Conservation (phyloP, 1,140 invertebrate species). For the Drosophila ogumai region DNA sequence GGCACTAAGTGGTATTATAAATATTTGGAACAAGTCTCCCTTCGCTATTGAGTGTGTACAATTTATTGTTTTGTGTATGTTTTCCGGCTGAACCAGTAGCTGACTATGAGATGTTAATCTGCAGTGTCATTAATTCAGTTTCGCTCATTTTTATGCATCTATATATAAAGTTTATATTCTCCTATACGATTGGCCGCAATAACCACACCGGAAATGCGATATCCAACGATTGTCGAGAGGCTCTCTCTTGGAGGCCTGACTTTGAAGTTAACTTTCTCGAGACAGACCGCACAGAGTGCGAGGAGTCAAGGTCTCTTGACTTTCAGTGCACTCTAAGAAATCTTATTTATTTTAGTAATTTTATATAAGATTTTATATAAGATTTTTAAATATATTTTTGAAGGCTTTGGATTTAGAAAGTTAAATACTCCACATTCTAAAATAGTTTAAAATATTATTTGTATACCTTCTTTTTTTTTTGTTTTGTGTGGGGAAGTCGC, state of each 20-base stretch:
- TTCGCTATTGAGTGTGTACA: conserved; percentile 22
- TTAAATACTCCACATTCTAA: background rate
- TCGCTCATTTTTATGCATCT: conserved; percentile 20
- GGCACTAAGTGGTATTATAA: conserved; percentile 70
- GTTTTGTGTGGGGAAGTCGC: conserved; percentile 35
- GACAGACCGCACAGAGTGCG: conserved; percentile 59
- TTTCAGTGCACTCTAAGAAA: conserved; percentile 10
- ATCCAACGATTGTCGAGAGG: conserved; percentile 45
- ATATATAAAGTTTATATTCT: conserved; percentile 15
- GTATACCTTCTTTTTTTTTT: background rate
- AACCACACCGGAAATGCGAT: conserved; percentile 77
- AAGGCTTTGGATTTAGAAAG: too few species aligned
- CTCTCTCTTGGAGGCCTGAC: conserved; percentile 7
- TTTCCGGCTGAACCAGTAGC: conserved; percentile 50
- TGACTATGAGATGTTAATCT: conserved; percentile 49
- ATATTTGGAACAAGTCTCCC: conserved; percentile 62
- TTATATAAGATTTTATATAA: too few species aligned
- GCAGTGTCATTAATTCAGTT: conserved; percentile 51
- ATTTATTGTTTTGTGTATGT: conserved; percentile 46
- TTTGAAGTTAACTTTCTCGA: conserved; percentile 61
- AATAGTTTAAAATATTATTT: background rate
- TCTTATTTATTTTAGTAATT: too few species aligned
- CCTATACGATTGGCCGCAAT: conserved; percentile 56
- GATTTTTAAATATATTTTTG: too few species aligned
- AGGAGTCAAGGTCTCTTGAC: conserved; percentile 57